These are phyloP conservation scores for Grapholita molesta DNA, from an alignment of 1,140 invertebrate genomes.

Conservation along the genomic window DNA sequence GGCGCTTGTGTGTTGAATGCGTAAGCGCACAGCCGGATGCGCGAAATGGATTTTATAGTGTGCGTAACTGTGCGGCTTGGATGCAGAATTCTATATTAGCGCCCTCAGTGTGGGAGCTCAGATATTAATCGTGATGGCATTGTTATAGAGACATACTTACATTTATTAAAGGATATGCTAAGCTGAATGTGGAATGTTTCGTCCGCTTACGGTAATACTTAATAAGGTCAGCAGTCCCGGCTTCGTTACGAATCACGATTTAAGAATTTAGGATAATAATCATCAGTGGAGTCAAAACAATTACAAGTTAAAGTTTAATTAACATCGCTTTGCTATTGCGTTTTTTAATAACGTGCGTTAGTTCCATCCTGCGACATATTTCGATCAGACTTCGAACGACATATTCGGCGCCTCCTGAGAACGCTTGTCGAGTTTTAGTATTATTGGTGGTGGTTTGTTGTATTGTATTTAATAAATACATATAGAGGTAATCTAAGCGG, in stretches of 20 bases:
- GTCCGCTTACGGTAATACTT: conserved; percentile 15
- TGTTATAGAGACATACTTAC: conserved; percentile 17
- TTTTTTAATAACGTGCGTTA: no score
- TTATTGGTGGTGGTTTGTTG: no score
- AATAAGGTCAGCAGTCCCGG: background rate
- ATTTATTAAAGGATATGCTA: conserved; percentile 15
- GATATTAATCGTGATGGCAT: conserved; percentile 30
- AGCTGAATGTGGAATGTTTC: background rate
- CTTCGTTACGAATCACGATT: background rate
- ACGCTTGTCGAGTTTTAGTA: no score
- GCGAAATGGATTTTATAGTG: conserved; percentile 68
- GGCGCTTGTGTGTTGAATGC: conserved; percentile 60
- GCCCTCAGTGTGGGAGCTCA: conserved; percentile 46
- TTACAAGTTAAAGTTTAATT: no score
- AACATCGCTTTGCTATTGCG: no score
- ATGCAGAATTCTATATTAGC: conserved; percentile 57
- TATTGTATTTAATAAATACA: no score
- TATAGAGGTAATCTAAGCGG: no score
- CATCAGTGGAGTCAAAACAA: no score
- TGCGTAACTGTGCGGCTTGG: conserved; percentile 55
- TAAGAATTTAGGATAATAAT: background rate
- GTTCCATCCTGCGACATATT: no score
- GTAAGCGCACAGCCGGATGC: conserved; percentile 69
- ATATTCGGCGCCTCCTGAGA: no score
- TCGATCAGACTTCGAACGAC: no score